Conservation (phyloP, 2,888 invertebrate species). For the Lasioglossum zephyrum region DNA sequence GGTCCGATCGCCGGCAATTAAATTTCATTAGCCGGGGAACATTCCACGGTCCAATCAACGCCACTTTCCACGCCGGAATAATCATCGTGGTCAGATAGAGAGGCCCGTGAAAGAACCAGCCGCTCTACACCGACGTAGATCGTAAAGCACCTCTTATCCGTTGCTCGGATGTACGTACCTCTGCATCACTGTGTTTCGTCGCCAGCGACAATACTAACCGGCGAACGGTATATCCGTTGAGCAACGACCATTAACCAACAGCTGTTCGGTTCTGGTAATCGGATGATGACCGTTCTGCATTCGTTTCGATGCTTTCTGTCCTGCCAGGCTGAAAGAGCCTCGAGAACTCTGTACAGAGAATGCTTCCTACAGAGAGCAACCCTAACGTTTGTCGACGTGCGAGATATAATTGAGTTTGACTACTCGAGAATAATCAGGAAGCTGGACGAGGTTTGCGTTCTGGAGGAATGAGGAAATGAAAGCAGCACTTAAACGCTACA, state of each 20-base stretch:
- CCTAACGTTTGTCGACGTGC: background rate
- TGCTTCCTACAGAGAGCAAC: background rate
- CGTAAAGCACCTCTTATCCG: slow-evolving; percentile 62
- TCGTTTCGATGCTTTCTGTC: background rate
- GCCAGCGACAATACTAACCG: slow-evolving; percentile 18
- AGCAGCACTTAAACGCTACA: background rate
- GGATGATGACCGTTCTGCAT: background rate
- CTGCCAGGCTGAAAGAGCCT: background rate
- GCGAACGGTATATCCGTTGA: slow-evolving; percentile 34
- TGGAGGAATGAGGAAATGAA: background rate
- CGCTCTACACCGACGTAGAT: slow-evolving; percentile 33
- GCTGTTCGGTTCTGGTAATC: background rate
- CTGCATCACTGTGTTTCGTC: slow-evolving; percentile 23
- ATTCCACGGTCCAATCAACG: slow-evolving; percentile 60
- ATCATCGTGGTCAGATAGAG: slow-evolving; percentile 42
- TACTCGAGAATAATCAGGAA: background rate
- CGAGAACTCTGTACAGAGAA: background rate
- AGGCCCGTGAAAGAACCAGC: slow-evolving; percentile 14
- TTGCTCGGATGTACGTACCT: slow-evolving; percentile 10
- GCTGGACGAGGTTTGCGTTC: background rate
- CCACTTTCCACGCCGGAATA: slow-evolving; percentile 57
- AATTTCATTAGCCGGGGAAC: slow-evolving; percentile 65
- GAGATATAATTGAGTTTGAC: background rate
- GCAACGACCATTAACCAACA: slow-evolving; percentile 3
- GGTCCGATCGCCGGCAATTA: slow-evolving; percentile 56